These are phyloP conservation scores for Pyrocoelia pectoralis DNA, from an alignment of 2,888 invertebrate genomes.

Conservation along the genomic window DNA sequence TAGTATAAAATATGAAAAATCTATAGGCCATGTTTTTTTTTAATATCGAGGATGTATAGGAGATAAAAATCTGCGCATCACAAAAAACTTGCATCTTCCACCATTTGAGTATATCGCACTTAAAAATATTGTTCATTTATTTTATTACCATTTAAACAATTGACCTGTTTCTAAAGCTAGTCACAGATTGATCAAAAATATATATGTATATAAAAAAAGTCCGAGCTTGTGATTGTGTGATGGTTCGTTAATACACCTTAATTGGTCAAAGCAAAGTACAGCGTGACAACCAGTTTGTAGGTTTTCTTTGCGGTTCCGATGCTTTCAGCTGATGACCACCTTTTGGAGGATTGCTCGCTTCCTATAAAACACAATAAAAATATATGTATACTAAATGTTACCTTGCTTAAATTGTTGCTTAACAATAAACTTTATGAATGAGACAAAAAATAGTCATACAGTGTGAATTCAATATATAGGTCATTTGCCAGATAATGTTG, in stretches of 20 bases:
- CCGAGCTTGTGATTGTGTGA: constrained; percentile 32
- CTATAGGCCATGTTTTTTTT: neutral
- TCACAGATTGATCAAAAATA: constrained; percentile 3
- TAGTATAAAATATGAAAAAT: constrained; percentile 10
- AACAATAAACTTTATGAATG: neutral
- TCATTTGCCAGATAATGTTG: too few species aligned
- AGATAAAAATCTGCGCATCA: constrained; percentile 20
- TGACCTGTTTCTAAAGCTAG: constrained; percentile 14
- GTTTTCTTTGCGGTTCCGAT: constrained; percentile 81
- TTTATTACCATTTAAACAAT: constrained; percentile 5
- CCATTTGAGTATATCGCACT: constrained; percentile 6
- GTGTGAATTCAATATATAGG: too few species aligned
- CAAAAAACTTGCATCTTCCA: constrained; percentile 20
- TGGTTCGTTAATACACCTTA: constrained; percentile 39
- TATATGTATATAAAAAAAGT: constrained; percentile 14
- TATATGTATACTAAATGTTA: neutral
- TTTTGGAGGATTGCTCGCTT: constrained; percentile 89
- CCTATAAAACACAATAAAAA: constrained; percentile 64
- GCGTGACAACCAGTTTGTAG: constrained; percentile 85
- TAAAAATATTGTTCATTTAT: constrained; percentile 15
- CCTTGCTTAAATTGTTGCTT: too few species aligned
- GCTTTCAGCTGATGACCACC: constrained; percentile 82
- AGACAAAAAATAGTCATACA: too few species aligned
- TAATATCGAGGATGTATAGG: constrained; percentile 16
- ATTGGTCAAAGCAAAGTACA: constrained; percentile 88